Evolutionary conservation across 2,113 vertebrate genomes (phyloP), one percentile per base, ranked within the genome.

Genomic region (Pterophyllum scalare): DNA sequence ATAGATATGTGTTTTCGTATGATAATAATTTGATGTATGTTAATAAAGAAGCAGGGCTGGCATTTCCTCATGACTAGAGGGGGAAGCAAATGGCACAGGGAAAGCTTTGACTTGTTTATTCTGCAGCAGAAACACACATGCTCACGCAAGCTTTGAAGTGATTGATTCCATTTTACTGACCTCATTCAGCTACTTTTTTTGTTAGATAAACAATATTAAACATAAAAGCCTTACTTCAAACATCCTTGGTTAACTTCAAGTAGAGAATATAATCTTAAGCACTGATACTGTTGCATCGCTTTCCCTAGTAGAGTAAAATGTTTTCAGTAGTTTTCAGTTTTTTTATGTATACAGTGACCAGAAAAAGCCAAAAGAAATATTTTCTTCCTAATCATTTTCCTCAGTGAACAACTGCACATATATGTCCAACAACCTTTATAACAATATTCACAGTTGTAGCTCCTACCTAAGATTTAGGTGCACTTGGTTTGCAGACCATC

Each of bases 321-420:
- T 31, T 52, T 24, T 72, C 31, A 20, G 40, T 70, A 70, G 19
- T 9, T 72, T 31, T 10, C 9, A 38, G n/a, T 38, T 38, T 38
- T n/a, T 54, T 72, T 72, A 54, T 1, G 0, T 4, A 52, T 4
- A 0, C 19, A 72, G 20, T n/a, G 6, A n/a, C 26, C 26, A 72
- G 22, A 67, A 52, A 52, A 46, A 26, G 14, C 14, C 35, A 67
- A 14, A 67, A 67, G 4, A 67, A 67, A 67, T 26, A 13, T 17
- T 67, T 75, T 74, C 6, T 6, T 6, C 74, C 31, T 59, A 75
- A 83, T 87, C 67, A 76, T 90, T 75, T 80, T 56, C 84, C 61
- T 80, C 77, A 84, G 75, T 86, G 88, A 92, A 79, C 84, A 81
- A 83, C 61, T 77, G 85, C 91, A 80, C 89, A 76, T 75, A 59